Evolutionary conservation across 2,888 invertebrate genomes (phyloP), one percentile per base, ranked within the genome.

Genomic region (Myopa testacea): DNA sequence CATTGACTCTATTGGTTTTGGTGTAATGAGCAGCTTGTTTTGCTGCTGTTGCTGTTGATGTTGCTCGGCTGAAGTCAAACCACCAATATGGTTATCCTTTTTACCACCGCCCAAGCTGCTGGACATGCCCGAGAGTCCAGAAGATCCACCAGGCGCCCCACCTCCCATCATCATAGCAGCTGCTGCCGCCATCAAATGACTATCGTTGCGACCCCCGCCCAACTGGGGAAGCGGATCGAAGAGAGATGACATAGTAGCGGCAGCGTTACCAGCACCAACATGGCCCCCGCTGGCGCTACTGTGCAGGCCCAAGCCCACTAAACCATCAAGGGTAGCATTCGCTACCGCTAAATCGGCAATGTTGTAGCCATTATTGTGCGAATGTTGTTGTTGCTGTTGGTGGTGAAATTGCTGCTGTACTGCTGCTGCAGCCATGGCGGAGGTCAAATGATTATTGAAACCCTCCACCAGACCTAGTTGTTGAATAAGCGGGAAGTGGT

Each of bases 1-100:
- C 83, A 92, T 93, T 75, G 93, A 88, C 85, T 93, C 93, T 81
- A 93, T 92, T 75, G 93, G 92, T 87, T 94, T 94, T 50, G 92
- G 92, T 80, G 93, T 93, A 10, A 93, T 90, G 74, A 93, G 90
- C 71, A 94, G 92, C 80, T 87, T 87, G 65, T 86, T 87, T 16
- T 80, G 81, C 0, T 81, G 82, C 0, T 82, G 81, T 78, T 87
- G 84, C 80, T 82, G 84, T 84, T 88, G 82, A 40, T 83, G 84
- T 82, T 85, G 83, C 82, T 85, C 16, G 68, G 78, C 81, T 78
- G 75, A 81, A 67, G 76, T 79, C 40, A 70, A 50, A n/a, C 73
- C 65, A 40, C 63, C 78, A n/a, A 79, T 79, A 16, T 79, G 80
- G 14, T 77, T 80, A 78, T 85, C 84, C 55, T 85, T 83, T 52